Conservation (phyloP, 1,140 invertebrate genomes). For the Nilaparvata lugens region DNA sequence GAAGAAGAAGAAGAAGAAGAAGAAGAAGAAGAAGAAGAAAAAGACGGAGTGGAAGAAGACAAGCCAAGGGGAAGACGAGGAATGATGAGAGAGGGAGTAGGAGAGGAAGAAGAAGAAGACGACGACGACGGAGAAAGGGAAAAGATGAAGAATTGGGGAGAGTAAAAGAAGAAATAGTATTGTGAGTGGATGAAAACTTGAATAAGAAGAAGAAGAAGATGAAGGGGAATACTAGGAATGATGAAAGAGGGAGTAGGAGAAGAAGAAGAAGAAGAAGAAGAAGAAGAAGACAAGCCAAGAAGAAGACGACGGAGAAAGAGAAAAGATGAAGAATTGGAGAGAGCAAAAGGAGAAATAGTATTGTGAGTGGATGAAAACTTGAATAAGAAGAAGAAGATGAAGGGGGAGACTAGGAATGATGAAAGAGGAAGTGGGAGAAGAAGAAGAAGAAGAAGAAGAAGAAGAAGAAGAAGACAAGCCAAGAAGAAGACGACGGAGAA, state of each 20-base stretch:
- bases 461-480: neutral
- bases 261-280: neutral
- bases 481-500: too few relatives aligned
- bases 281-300: too few relatives aligned
- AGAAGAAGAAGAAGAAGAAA: neutral
- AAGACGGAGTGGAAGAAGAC: neutral
- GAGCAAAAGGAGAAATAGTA: too few relatives aligned
- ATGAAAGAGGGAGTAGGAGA: too few relatives aligned
- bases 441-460: neutral
- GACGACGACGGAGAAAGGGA: neutral
- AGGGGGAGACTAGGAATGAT: neutral
- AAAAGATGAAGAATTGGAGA: neutral
- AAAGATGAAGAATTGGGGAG: too few relatives aligned
- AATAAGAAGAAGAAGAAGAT: too few relatives aligned
- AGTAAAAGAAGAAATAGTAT: neutral
- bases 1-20: neutral
- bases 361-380: too few relatives aligned
- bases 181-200: neutral
- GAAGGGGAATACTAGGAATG: too few relatives aligned
- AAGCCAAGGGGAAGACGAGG: neutral
- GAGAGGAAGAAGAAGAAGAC: neutral
- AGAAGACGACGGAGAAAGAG: too few relatives aligned
- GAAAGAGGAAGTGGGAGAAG: neutral
- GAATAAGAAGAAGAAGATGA: neutral
- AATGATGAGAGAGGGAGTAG: too few relatives aligned